Conservation (phyloP, 1,140 invertebrate species). For the Drosophila asahinai region DNA sequence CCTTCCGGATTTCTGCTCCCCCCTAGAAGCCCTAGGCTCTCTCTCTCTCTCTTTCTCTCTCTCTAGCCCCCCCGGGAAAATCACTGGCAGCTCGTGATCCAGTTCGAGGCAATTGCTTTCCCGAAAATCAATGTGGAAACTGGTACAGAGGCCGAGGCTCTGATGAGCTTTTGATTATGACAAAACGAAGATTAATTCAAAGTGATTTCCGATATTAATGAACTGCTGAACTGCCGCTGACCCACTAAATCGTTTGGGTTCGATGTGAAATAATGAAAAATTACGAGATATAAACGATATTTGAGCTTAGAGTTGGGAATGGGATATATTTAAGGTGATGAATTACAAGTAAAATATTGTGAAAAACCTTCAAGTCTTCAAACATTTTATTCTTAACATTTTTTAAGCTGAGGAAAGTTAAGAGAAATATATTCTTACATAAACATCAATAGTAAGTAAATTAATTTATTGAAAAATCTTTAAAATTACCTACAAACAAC, state of each 20-base stretch:
- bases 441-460: not conserved
- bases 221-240: conserved; percentile 7
- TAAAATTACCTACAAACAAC: not conserved
- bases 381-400: too few relatives aligned
- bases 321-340: not conserved
- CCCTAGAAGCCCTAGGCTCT: not conserved
- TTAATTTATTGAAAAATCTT: not conserved
- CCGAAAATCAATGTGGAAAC: conserved; percentile 9
- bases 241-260: not conserved
- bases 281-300: not conserved
- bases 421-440: not conserved
- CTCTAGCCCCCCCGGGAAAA: not conserved
- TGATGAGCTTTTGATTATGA: conserved; percentile 37
- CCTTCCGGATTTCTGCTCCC: conserved; percentile 1
- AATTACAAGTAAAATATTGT: not conserved
- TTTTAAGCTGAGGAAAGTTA: not conserved
- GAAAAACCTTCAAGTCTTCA: too few relatives aligned
- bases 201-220: conserved; percentile 25
- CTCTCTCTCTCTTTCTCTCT: too few relatives aligned
- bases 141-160: not conserved
- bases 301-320: not conserved
- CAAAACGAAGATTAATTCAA: conserved; percentile 31
- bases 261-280: conserved; percentile 3
- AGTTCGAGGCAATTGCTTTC: conserved; percentile 27
- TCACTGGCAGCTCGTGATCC: conserved; percentile 14